A percentile compares a stretch with the other conserved stretches of the same genome.
These are phyloP conservation scores for Chelonia mydas DNA, from an alignment of 2,797 vertebrate species.

Conservation along the genomic window DNA sequence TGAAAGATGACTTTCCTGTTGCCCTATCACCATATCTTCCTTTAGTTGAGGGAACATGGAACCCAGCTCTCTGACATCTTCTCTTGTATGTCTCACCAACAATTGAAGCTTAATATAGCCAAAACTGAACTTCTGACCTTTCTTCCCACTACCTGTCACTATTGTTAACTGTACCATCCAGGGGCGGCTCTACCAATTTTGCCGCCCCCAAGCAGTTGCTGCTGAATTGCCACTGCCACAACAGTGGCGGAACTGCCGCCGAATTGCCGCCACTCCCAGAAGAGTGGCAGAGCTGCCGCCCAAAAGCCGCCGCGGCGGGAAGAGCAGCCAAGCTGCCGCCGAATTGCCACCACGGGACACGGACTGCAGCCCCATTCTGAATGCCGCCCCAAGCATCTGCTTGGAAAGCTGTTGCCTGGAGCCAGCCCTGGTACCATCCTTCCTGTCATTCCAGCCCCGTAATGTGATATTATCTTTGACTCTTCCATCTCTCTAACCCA, in stretches of 20 bases:
- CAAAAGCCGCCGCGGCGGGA: too few relatives aligned
- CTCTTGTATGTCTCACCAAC: background rate
- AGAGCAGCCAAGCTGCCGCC: too few relatives aligned
- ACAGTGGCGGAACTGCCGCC: too few relatives aligned
- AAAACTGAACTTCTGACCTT: background rate
- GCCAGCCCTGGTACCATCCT: background rate
- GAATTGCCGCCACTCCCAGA: too few relatives aligned
- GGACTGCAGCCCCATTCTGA: too few relatives aligned
- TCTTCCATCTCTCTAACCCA: background rate
- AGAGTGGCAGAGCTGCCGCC: too few relatives aligned
- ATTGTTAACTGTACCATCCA: background rate
- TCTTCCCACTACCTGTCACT: background rate
- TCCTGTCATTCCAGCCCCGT: background rate
- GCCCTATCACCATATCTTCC: background rate
- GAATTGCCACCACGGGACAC: too few relatives aligned
- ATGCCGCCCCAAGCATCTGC: too few relatives aligned
- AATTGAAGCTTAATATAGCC: background rate
- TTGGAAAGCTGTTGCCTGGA: too few relatives aligned
- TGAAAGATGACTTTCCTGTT: background rate
- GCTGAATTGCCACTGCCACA: too few relatives aligned
- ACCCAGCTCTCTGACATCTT: background rate
- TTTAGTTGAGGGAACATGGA: background rate
- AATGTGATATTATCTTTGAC: background rate
- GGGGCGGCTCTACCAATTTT: too few relatives aligned
- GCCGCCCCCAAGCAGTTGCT: too few relatives aligned